A percentile compares a stretch with the other conserved stretches of the same genome.
Conservation (phyloP, 1,140 invertebrate species). For the Zaprionus tsacasi region DNA sequence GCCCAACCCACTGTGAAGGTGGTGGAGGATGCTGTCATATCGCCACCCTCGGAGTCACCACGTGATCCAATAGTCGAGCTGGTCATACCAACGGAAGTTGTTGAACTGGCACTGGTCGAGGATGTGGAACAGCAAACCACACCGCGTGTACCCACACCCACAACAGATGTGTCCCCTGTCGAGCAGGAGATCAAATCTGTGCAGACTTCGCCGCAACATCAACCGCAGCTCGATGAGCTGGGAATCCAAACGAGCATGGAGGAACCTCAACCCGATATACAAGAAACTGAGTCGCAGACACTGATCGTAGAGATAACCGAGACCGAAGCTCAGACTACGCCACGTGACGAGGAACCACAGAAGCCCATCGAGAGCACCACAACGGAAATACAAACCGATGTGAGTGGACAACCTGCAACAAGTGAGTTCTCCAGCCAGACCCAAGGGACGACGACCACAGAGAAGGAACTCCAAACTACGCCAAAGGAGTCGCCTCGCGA, state of each 20-base stretch:
- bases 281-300: constrained; percentile 80
- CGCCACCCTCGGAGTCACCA: constrained; percentile 70
- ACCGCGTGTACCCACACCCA: constrained; percentile 64
- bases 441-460: constrained; percentile 84
- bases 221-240: constrained; percentile 80
- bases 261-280: constrained; percentile 61
- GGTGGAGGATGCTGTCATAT: constrained; percentile 86
- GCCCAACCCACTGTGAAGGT: constrained; percentile 86
- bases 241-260: constrained; percentile 84
- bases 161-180: constrained; percentile 5
- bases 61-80: constrained; percentile 84
- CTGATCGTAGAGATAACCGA: constrained; percentile 68
- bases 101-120: constrained; percentile 86
- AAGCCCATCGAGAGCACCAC: constrained; percentile 38
- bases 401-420: constrained; percentile 76
- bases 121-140: constrained; percentile 85
- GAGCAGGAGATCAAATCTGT: constrained; percentile 85
- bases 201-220: constrained; percentile 87
- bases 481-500: constrained; percentile 81
- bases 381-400: constrained; percentile 80
- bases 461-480: constrained; percentile 85
- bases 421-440: constrained; percentile 86
- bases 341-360: constrained; percentile 34
- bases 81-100: constrained; percentile 86
- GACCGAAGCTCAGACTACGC: constrained; percentile 78